phyloP scores from a whole-genome alignment of 2,888 invertebrate genomes.

The Venusia cambrica region DNA sequence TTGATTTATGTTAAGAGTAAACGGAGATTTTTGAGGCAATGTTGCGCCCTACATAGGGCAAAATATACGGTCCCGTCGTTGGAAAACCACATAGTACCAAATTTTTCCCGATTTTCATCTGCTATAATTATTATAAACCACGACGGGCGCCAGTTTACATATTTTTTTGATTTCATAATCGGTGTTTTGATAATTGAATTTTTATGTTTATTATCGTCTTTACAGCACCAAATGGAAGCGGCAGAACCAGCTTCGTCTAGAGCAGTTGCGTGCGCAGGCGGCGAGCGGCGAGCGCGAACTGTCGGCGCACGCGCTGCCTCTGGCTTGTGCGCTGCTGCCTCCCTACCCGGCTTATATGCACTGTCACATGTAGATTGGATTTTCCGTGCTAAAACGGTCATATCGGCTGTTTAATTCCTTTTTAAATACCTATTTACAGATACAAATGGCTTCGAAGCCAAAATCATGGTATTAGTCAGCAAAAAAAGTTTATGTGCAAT shows the following conservation, averaged over 20 bases:
- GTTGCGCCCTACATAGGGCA: background rate
- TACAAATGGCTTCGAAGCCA: too few relatives aligned
- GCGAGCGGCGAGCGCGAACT: conserved; percentile 84
- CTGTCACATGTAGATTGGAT: conserved; percentile 69
- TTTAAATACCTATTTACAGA: too few relatives aligned
- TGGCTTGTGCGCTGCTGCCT: conserved; percentile 67
- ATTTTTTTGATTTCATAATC: too few relatives aligned
- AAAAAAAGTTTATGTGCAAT: too few relatives aligned
- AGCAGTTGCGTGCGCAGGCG: conserved; percentile 92
- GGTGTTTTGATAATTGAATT: background rate
- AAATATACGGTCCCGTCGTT: conserved; percentile 2
- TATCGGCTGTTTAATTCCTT: too few relatives aligned
- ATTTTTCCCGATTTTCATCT: too few relatives aligned
- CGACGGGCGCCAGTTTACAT: conserved; percentile 14
- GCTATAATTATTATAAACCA: too few relatives aligned
- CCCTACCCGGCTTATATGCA: conserved; percentile 75
- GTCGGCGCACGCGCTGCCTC: conserved; percentile 60
- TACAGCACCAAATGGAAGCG: conserved; percentile 95
- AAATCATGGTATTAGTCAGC: too few relatives aligned
- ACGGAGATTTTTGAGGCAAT: conserved; percentile 18
- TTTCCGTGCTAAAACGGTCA: too few relatives aligned
- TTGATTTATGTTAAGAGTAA: too few relatives aligned
- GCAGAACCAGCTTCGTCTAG: conserved; percentile 92
- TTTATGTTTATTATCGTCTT: conserved; percentile 3
- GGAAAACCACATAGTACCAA: too few relatives aligned